Evolutionary conservation across 53 echinoderm and acorn worm species (phyloP).

Genomic region (Holothuria leucospilota): DNA sequence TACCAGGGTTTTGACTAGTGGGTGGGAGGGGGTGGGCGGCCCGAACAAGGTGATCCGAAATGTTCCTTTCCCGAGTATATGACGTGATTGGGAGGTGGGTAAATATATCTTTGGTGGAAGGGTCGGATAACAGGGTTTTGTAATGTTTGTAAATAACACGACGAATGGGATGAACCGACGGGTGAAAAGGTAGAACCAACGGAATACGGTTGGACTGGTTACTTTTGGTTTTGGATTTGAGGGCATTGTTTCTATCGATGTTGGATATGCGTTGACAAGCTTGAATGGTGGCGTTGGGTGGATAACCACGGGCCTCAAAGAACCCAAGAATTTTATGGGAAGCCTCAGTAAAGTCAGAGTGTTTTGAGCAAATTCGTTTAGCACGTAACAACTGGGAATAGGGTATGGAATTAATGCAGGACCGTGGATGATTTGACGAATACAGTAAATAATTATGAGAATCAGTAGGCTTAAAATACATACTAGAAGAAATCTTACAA

Average conservation of each 20-base stretch:
- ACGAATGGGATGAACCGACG: neutral
- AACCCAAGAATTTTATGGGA: slow-evolving; percentile 6
- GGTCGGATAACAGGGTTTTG: neutral
- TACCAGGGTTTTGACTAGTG: neutral
- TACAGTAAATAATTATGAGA: slow-evolving; percentile 40
- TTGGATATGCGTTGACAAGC: neutral
- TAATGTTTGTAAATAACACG: slow-evolving; percentile 1
- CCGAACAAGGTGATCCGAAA: neutral
- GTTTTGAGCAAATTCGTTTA: slow-evolving; percentile 21
- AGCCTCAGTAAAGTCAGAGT: neutral
- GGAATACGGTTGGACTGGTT: neutral
- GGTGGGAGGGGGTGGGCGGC: neutral
- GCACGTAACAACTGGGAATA: slow-evolving; percentile 24
- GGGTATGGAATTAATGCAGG: slow-evolving; percentile 20
- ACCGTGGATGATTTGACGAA: slow-evolving; percentile 11
- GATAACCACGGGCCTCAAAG: slow-evolving; percentile 33
- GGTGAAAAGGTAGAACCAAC: neutral
- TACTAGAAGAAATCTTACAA: neutral
- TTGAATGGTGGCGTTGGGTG: neutral
- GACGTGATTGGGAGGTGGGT: neutral
- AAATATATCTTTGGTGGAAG: neutral
- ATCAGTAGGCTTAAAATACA: slow-evolving; percentile 32
- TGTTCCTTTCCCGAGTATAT: neutral
- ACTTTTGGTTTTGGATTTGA: neutral
- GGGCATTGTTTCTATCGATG: neutral